Base-by-base conservation (phyloP, 1,140 invertebrate species). In the Octopus sinensis region DNA sequence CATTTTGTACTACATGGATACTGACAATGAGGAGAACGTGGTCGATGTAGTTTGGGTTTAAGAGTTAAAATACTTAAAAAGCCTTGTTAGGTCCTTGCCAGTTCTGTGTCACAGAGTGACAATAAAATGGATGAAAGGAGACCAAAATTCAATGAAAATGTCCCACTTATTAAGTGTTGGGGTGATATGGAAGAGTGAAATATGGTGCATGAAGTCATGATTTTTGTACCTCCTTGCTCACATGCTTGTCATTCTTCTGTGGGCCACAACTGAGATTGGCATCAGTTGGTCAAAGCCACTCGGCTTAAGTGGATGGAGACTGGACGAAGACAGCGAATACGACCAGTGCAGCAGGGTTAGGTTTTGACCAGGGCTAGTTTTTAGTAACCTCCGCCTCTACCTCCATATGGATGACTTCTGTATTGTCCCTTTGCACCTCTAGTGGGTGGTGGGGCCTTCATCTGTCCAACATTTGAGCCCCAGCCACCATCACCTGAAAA, bases 401-500 rank as follows among this genome's bases (percentile, higher is more conserved):
- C 76, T 17, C 76, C 76, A 77, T 77, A 77, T 77, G 76, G 76
- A 77, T 77, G 76, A 13, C 43, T 77, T 52, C 76, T 51, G 52
- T 77, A 77, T 51, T 77, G 76, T 77, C 76, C 76, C 17, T 77
- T 77, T 17, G 76, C 52, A 52, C 76, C 76, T 9, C 76, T 12
- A 10, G 43, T 77, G 4, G 76, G 43, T 9, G 76, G 76, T 77
- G 76, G 76, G 7, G 76, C 76, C 52, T 77, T 77, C 76, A 77
- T 77, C 17, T 77, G 76, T 43, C 76, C 76, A 77, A 51, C 76
- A 43, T 73, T 73, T 73, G 76, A 23, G 76, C 76, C 76, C 76
- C 76, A 77, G n/a, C 62, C 62, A 52, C 76, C 76, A 52, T 77
- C 76, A 77, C 76, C 76, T 77, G 76, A 73, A 73, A 73, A 13